Evolutionary conservation across 2,797 vertebrate species (phyloP).

Genomic region (Bryconaethiops microstoma): DNA sequence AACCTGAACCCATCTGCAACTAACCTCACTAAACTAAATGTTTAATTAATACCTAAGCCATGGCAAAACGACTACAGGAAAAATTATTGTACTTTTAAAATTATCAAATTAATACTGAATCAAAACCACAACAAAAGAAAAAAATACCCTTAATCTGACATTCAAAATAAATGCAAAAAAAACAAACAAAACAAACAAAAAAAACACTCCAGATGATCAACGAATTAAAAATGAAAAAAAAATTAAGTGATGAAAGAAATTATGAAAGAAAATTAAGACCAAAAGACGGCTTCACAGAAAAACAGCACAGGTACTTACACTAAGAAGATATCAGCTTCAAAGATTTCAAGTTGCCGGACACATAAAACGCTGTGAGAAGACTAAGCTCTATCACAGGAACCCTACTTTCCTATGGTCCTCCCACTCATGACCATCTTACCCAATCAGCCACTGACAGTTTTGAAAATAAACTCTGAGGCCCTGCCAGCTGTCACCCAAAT

Average conservation of each 20-base stretch:
- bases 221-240: background rate
- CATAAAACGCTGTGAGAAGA: conserved; percentile 53
- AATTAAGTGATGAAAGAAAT: conserved; percentile 20
- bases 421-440: conserved; percentile 56
- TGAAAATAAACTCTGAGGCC: conserved; percentile 78
- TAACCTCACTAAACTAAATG: background rate
- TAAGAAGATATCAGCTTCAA: conserved; percentile 35
- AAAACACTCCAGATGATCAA: background rate
- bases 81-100: background rate
- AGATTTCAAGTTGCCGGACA: conserved; percentile 28
- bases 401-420: conserved; percentile 40
- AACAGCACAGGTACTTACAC: conserved; percentile 65
- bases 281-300: background rate
- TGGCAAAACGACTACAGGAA: background rate
- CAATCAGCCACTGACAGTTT: conserved; percentile 65
- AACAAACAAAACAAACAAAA: too few relatives aligned
- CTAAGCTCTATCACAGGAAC: conserved; percentile 53
- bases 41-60: background rate
- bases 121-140: background rate
- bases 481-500: conserved; percentile 72
- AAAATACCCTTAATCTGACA: background rate
- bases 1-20: background rate
- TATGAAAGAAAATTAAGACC: background rate
- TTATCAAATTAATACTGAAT: background rate
- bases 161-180: background rate